A percentile compares a stretch with the other conserved stretches of the same genome.
phyloP scores from a whole-genome alignment of 1,140 invertebrate species.

The Melitaea cinxia region DNA sequence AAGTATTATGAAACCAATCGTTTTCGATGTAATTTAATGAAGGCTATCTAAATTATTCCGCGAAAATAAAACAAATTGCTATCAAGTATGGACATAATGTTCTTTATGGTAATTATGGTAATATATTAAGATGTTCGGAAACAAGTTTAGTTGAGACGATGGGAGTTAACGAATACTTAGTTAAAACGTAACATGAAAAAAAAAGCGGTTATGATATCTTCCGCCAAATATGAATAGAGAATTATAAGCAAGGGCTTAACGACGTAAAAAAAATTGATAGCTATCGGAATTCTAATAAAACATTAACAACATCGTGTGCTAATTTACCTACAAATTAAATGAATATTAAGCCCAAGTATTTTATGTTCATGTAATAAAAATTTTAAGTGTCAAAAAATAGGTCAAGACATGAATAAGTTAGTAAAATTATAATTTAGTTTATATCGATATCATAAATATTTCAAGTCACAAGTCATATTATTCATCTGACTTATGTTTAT shows the following conservation, averaged over 20 bases:
- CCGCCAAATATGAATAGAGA: conserved; percentile 9
- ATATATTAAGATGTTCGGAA: conserved; percentile 23
- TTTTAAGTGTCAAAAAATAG: no score
- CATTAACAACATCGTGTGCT: background rate
- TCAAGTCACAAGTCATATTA: no score
- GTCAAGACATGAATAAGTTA: no score
- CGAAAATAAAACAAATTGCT: conserved; percentile 26
- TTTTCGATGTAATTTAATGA: conserved; percentile 16
- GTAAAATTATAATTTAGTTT: no score
- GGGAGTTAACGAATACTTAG: conserved; percentile 27
- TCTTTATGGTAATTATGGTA: conserved; percentile 31
- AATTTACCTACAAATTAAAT: no score
- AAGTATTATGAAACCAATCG: conserved; percentile 10
- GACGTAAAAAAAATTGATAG: conserved; percentile 13
- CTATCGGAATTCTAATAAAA: conserved; percentile 5
- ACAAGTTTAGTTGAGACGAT: conserved; percentile 22
- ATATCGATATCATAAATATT: no score
- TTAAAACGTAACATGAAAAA: conserved; percentile 25
- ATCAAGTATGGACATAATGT: conserved; percentile 15
- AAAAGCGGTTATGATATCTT: conserved; percentile 10
- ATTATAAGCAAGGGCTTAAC: conserved; percentile 1
- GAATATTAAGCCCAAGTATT: no score
- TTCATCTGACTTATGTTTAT: no score
- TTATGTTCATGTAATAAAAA: no score
- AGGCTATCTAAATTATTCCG: conserved; percentile 26